Evolutionary conservation across 2,888 invertebrate species (phyloP), one percentile per base, ranked within the genome.

Genomic region (Heliconius ismenius): DNA sequence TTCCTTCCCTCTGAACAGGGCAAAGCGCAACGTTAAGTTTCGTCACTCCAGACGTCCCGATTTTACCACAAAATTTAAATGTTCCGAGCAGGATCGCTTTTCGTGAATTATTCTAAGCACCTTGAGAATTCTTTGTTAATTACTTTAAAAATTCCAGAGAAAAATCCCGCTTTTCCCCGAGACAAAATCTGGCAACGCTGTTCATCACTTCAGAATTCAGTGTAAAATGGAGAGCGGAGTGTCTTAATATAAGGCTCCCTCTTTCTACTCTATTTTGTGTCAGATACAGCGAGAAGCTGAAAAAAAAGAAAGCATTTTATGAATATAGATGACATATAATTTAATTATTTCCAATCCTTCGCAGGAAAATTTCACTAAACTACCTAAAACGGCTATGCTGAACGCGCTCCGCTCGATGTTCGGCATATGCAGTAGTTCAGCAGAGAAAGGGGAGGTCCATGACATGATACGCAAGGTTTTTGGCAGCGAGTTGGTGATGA

Each of bases 321-420:
- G 26, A 26, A 26, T 26, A 26, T 26, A 26, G 49, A 49, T 49
- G 6, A 49, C 49, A 49, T 49, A 49, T 18, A 21, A 6, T 49
- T 18, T 49, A 49, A 18, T 49, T 3, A 58, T n/a, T 58, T 3
- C 3, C 3, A 11, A n/a, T 58, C 1, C 3, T 15, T 58, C 3
- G n/a, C 58, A 70, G 58, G 13, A 73, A 62, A 63, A 26, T 26
- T 28, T 43, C 11, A 43, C 39, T 65, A 43, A 62, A 11, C 67
- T n/a, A 74, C 36, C 11, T n/a, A 58, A 10, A 58, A n/a, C 79
- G 80, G 83, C 82, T 74, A 91, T 88, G 89, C 93, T 93, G 92
- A 92, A 93, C 82, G 92, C 92, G 18, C 87, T 94, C 28, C 87
- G 89, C 28, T 88, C 91, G 0, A 93, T 94, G 91, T 93, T 93